Evolutionary conservation across 2,797 vertebrate genomes (phyloP).

Genomic region (Halcyon leucocephala): DNA sequence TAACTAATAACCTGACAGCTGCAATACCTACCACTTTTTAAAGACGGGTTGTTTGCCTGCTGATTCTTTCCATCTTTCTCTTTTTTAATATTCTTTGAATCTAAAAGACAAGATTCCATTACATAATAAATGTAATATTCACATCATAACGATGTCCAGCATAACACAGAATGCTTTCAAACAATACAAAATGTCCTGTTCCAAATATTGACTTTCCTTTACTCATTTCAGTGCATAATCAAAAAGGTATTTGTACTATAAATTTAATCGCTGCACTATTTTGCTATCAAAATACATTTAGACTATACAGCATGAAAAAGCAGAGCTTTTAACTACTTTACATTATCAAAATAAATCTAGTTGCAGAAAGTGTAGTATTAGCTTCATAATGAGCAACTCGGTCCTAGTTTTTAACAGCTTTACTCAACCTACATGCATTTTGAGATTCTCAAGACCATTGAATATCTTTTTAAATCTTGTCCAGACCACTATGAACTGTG

Average conservation of each 20-base stretch:
- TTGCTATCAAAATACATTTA: not conserved
- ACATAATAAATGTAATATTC: conserved; percentile 42
- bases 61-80: conserved; percentile 84
- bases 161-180: conserved; percentile 39
- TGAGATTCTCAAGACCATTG: not conserved
- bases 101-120: conserved; percentile 81
- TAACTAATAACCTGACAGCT: conserved; percentile 38
- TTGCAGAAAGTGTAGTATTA: not conserved
- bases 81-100: conserved; percentile 88
- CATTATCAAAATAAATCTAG: not conserved
- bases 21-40: conserved; percentile 82
- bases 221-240: not conserved
- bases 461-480: not conserved
- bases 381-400: not conserved
- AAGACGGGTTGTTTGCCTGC: conserved; percentile 77
- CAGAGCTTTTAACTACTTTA: not conserved
- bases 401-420: not conserved
- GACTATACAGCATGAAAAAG: not conserved
- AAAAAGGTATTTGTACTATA: not conserved
- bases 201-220: not conserved
- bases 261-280: not conserved
- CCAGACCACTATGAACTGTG: not conserved
- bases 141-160: not conserved
- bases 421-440: not conserved
- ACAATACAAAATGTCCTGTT: not conserved